Evolutionary conservation across 1,140 invertebrate species (phyloP), one percentile per base, ranked within the genome.

Genomic region (Tetramorium alpestre): DNA sequence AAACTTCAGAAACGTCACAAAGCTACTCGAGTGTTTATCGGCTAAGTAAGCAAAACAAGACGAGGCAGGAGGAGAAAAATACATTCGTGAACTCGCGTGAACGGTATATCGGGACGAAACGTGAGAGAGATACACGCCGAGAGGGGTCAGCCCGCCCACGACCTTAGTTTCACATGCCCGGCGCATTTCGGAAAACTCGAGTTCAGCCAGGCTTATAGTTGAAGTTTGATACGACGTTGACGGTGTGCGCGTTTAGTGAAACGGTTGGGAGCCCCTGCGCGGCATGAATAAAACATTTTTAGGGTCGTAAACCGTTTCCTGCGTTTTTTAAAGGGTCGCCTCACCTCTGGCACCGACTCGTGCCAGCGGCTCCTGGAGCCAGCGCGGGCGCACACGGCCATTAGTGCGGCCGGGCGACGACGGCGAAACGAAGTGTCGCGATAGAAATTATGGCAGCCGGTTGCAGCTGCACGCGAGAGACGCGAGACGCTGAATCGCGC

Each of bases 181-280:
- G 72, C 87, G 89, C 89, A 90, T 90, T 90, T 90, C 89, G 87
- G 89, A 90, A 90, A 90, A 90, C 89, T 90, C 89, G 69, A 88
- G 81, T 86, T 90, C 86, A 90, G 81, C 89, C 89, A 25, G 89
- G 89, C 90, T 91, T 90, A 91, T 90, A 91, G 90, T 91, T 90
- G 90, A 91, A 91, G 89, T 90, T 91, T 91, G 90, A 91, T 91
- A 91, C 89, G 90, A 90, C 90, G 90, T 88, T 91, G 90, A 91
- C 88, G 90, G 89, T 90, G 88, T 56, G 85, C 90, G 90, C 90
- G 90, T 91, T 91, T 91, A 91, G 90, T 82, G 90, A 91, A 91
- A 91, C 89, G 87, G 87, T 84, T 88, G 87, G 87, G 76, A 86
- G 87, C 89, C 80, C 49, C 80, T 62, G 89, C 87, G 89, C 89